phyloP scores from a whole-genome alignment of 2,113 vertebrate genomes.

The Enhydra lutris region DNA sequence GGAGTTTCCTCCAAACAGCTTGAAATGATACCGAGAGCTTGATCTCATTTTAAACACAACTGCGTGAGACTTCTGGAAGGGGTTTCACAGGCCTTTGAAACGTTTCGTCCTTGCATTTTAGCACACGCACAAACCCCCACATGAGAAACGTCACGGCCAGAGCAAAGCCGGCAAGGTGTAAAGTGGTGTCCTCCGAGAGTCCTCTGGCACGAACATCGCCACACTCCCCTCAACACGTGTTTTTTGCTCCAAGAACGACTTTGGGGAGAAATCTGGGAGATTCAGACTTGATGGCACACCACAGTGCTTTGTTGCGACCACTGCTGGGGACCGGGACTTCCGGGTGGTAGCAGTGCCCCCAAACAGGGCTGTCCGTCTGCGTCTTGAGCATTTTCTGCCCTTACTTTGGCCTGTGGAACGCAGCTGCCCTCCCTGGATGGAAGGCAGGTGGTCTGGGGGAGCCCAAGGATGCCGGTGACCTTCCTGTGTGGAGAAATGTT shows the following conservation, averaged over 20 bases:
- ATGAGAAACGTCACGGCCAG: not conserved
- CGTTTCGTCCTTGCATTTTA: not conserved
- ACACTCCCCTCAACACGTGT: not conserved
- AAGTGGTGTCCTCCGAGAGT: not conserved
- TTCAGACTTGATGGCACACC: not conserved
- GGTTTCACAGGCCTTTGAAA: not conserved
- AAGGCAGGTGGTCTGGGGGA: not conserved
- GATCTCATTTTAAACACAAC: conserved; percentile 13
- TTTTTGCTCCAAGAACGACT: not conserved
- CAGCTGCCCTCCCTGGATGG: not conserved
- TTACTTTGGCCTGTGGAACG: not conserved
- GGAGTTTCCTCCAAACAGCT: not conserved
- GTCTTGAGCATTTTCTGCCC: not conserved
- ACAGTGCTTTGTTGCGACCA: rapidly evolving
- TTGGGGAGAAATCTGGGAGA: not conserved
- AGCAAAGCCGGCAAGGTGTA: not conserved
- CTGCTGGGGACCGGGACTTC: not conserved
- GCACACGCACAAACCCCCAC: not conserved
- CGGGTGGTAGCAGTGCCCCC: not conserved
- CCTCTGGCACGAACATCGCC: not conserved
- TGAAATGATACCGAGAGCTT: conserved; percentile 8
- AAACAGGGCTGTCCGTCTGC: not conserved
- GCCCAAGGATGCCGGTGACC: not conserved
- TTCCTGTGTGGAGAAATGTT: not conserved
- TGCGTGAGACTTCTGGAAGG: not conserved